Base-by-base conservation (phyloP, 2,888 invertebrate genomes). In the Elysia crispata region DNA sequence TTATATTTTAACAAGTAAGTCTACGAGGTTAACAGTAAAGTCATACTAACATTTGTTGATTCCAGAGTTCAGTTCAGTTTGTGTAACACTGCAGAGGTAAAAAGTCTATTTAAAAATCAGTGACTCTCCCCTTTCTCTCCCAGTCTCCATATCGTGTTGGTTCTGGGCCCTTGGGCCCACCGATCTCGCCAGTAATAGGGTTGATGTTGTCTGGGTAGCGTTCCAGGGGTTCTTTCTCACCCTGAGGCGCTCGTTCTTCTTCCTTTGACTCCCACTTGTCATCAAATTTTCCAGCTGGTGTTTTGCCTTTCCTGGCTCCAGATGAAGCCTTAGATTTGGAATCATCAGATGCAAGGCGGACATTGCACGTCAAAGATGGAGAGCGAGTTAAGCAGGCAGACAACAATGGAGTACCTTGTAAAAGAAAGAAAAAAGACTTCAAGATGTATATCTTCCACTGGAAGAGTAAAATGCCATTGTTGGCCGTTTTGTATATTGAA, bases 131-230 rank as follows among this genome's bases (percentile, higher is more conserved):
- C 91, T 99, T 99, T 85, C 99, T 94, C 92, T 99, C 99, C 99
- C 99, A 99, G 93, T 99, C 99, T 0, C 99, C 99, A 93, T 97
- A 99, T 86, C 99, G 94, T 18, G 99, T 99, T 13, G 99, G 99
- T 93, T 99, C 99, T 0, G 98, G 99, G 8, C 99, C 99, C 87
- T 95, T 94, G 0, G 99, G 99, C 0, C 99, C 99, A 57, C 97
- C 97, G 80, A 97, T 93, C 94, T 99, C 99, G 18, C 99, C 99
- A 8, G 98, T 99, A 80, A 94, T 90, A 6, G 98, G 98, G 93
- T 99, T 98, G 0, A 94, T 95, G 89, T 96, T 95, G 90, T 97
- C 94, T 20, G 98, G 98, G 94, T 95, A 97, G 1, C 96, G 94
- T 75, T 89, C 90, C 33, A 98, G 92, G 0, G 97, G 96, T 88